Percentiles rank a stretch among this genome's conserved stretches.
phyloP scores from a whole-genome alignment of 2,888 invertebrate species.

The Steinernema carpocapsae region DNA sequence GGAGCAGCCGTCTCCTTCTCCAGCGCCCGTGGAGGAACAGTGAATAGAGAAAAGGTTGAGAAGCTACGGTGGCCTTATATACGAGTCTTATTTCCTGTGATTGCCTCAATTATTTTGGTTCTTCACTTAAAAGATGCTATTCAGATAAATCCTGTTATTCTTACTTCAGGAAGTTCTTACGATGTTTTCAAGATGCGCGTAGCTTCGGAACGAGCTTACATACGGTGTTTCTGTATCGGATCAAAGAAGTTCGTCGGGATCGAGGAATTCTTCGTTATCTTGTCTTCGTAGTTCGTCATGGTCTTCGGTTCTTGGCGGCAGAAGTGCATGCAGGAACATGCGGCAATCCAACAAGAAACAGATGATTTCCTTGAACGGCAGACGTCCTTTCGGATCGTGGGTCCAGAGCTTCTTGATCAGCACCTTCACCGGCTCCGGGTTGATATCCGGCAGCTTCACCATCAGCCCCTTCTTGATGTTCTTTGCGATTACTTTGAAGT shows the following conservation, averaged over 20 bases:
- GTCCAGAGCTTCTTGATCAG: conserved; percentile 36
- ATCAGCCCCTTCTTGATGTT: conserved; percentile 49
- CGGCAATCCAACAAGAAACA: conserved; percentile 29
- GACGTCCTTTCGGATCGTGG: conserved; percentile 36
- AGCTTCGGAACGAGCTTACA: too few species aligned
- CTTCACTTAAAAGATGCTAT: background rate
- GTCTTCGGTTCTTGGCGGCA: background rate
- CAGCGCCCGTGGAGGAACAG: background rate
- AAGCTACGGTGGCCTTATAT: background rate
- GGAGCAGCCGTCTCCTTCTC: background rate
- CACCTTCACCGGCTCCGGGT: conserved; percentile 32
- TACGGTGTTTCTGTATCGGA: background rate
- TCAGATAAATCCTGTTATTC: background rate
- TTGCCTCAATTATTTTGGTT: too few species aligned
- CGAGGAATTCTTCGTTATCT: conserved; percentile 4
- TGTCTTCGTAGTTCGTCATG: conserved; percentile 4
- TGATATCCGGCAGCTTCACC: conserved; percentile 46
- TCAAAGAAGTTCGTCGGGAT: background rate
- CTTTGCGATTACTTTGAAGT: conserved; percentile 43
- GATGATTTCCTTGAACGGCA: conserved; percentile 39
- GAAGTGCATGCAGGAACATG: background rate
- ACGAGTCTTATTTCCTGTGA: conserved; percentile 5
- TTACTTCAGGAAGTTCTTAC: too few species aligned
- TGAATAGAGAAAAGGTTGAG: background rate
- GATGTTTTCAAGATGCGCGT: too few species aligned